phyloP scores from a whole-genome alignment of 2,888 invertebrate genomes.

The Ochlodes sylvanus region DNA sequence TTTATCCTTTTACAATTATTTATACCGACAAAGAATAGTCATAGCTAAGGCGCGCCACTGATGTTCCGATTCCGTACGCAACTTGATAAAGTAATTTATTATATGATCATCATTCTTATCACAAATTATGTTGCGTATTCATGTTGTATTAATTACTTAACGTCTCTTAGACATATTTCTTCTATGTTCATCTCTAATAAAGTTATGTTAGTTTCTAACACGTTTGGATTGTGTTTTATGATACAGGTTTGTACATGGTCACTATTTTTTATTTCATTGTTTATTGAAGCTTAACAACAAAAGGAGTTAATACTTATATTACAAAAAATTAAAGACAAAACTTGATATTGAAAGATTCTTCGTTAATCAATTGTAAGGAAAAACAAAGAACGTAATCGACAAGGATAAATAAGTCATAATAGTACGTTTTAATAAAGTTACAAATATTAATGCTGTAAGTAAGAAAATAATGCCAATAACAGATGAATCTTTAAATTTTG shows the following conservation, averaged over 20 bases:
- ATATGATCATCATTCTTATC: slow-evolving; percentile 30
- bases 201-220: too few species aligned
- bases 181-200: background rate
- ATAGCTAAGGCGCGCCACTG: slow-evolving; percentile 31
- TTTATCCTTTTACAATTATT: slow-evolving; percentile 35
- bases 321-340: background rate
- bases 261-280: background rate
- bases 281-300: background rate
- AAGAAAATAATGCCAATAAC: background rate
- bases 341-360: background rate
- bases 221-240: too few species aligned
- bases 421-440: background rate
- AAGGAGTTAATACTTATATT: background rate
- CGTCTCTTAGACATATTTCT: slow-evolving; percentile 21
- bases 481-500: too few species aligned
- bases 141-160: slow-evolving; percentile 20
- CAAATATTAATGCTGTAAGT: background rate
- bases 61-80: slow-evolving; percentile 11
- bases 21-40: slow-evolving; percentile 35
- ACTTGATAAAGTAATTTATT: slow-evolving; percentile 35
- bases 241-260: background rate
- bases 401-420: slow-evolving; percentile 1
- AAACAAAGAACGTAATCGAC: background rate
- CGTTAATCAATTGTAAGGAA: background rate
- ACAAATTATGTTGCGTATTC: slow-evolving; percentile 2